phyloP scores from a whole-genome alignment of 2,888 invertebrate species.

The Mycalesis mineus region DNA sequence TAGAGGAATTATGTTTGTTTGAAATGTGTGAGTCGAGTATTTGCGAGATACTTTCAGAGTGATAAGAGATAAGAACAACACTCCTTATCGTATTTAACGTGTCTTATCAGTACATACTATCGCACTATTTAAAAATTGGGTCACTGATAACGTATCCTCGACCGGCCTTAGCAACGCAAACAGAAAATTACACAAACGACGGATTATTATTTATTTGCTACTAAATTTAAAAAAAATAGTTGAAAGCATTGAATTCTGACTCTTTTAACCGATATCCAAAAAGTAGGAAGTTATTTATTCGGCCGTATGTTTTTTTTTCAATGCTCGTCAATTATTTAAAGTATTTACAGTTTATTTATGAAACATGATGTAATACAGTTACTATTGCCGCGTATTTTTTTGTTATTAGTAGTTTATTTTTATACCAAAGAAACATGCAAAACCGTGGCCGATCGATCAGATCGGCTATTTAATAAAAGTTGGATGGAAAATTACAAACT shows the following conservation, averaged over 20 bases:
- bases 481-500: constrained; percentile 7
- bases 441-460: constrained; percentile 2
- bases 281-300: too few relatives aligned
- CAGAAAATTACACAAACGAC: not conserved
- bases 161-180: not conserved
- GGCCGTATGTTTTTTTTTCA: not conserved
- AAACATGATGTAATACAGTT: not conserved
- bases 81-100: constrained; percentile 40
- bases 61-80: constrained; percentile 13
- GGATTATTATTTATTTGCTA: not conserved
- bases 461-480: constrained; percentile 2
- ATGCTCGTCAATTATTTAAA: not conserved
- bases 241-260: too few relatives aligned
- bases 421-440: constrained; percentile 2
- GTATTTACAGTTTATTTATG: not conserved
- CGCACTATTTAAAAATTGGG: constrained; percentile 45
- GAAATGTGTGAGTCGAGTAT: not conserved
- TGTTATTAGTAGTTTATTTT: not conserved
- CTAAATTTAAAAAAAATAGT: not conserved
- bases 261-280: too few relatives aligned
- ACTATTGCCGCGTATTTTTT: not conserved
- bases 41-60: constrained; percentile 5
- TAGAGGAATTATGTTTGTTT: not conserved
- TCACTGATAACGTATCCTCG: constrained; percentile 37
- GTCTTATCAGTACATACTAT: constrained; percentile 37